These are phyloP conservation scores for Harpagus bidentatus DNA, from an alignment of 2,113 vertebrate genomes.

Conservation along the genomic window DNA sequence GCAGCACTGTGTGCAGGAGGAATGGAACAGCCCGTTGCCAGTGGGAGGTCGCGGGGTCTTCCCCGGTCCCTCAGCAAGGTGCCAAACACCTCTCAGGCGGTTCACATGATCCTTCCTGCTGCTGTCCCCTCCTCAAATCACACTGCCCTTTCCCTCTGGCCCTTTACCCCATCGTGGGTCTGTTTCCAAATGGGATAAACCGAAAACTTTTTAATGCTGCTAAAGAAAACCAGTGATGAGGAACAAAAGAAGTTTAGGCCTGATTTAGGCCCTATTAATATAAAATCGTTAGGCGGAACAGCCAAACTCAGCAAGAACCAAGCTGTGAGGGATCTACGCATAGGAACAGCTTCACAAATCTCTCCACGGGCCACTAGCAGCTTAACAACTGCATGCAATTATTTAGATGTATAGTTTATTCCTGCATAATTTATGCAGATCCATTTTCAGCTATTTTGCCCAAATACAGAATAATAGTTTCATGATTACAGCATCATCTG, in stretches of 20 bases:
- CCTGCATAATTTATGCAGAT: constrained; percentile 61
- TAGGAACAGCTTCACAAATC: neutral
- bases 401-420: constrained; percentile 49
- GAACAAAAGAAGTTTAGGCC: neutral
- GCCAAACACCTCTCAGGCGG: neutral
- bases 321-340: neutral
- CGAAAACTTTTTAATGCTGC: neutral
- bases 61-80: neutral
- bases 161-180: neutral
- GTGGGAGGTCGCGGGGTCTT: neutral
- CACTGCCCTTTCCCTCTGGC: neutral
- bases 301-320: neutral
- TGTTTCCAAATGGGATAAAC: neutral
- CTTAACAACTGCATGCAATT: constrained; percentile 48
- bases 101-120: neutral
- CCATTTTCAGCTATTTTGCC: constrained; percentile 45
- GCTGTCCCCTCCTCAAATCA: neutral
- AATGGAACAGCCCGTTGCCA: neutral
- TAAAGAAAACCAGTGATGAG: neutral
- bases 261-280: neutral
- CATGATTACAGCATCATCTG: constrained; percentile 49
- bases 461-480: constrained; percentile 58
- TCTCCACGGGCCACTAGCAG: constrained; percentile 8
- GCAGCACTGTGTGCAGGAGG: neutral
- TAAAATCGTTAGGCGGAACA: neutral